A percentile compares a stretch with the other conserved stretches of the same genome.
Conservation (phyloP, 1,140 invertebrate genomes). For the Cepaea nemoralis region DNA sequence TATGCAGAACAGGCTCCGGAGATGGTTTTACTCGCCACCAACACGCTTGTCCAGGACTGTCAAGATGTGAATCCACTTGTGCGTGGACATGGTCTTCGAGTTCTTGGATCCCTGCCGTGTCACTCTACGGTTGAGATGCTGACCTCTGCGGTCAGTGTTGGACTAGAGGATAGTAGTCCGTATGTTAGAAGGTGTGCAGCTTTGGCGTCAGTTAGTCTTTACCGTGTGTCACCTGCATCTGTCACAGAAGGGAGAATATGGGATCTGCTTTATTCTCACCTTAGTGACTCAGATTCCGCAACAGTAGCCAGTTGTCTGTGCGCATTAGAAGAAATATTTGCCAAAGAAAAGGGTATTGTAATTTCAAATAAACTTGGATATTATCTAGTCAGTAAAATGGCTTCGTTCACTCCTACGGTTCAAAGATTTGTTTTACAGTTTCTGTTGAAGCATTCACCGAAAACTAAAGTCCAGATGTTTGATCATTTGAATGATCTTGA, state of each 20-base stretch:
- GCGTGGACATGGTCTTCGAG: constrained; percentile 5
- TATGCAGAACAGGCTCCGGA: constrained; percentile 25
- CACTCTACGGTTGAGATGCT: constrained; percentile 1
- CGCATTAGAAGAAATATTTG: constrained; percentile 35
- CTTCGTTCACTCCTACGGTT: background rate
- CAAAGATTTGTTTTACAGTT: constrained; percentile 38
- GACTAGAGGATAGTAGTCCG: constrained; percentile 24
- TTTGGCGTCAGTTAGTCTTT: background rate
- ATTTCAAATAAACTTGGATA: constrained; percentile 37
- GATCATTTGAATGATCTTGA: constrained; percentile 34
- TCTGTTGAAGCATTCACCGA: constrained; percentile 34
- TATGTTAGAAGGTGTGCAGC: constrained; percentile 29
- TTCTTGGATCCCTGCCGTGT: constrained; percentile 15
- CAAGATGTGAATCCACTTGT: constrained; percentile 36
- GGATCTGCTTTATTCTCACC: constrained; percentile 29
- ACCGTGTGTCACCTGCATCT: constrained; percentile 20
- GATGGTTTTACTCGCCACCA: constrained; percentile 32
- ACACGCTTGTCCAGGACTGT: constrained; percentile 38
- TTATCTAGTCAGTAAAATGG: constrained; percentile 8
- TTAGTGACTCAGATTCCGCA: constrained; percentile 12
- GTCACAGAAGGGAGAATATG: constrained; percentile 32
- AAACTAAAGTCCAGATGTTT: constrained; percentile 30
- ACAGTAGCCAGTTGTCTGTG: constrained; percentile 34
- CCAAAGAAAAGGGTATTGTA: constrained; percentile 29
- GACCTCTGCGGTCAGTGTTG: background rate